Base-by-base conservation (phyloP, 2,113 vertebrate genomes). In the Tetrao urogallus region DNA sequence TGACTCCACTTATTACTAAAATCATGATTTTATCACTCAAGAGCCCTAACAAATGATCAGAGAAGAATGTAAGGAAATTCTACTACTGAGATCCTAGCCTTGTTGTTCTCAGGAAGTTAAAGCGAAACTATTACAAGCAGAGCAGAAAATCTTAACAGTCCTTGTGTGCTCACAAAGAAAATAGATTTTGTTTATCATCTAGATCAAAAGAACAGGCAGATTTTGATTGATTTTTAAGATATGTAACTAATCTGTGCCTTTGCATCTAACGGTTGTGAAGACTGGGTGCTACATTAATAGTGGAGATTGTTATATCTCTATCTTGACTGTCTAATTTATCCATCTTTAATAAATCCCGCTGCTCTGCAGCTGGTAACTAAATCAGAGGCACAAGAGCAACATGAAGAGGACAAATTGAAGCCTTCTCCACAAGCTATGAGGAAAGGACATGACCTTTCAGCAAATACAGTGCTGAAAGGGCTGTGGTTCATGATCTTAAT, bases 21-120 rank as follows among this genome's bases (percentile, higher is more conserved):
- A 91, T 47, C 54, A 24, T 36, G 34, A 83, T 91, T 94, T 97
- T 94, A 89, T 95, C 97, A 72, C 90, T 88, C 91, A 93, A 95
- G 94, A 86, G 56, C 78, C 34, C 61, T 76, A 57, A 89, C 54
- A 64, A 57, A 95, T 87, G 76, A 61, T 25, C 47, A 40, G 73
- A 82, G 67, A 95, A 76, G 84, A 94, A 94, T 92, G 78, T 54
- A 15, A 79, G 64, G 72, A 88, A 86, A 76, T 85, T 89, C 81
- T 75, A 19, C 36, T 82, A 72, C 36, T 7, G 34, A 65, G 76
- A 79, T 38, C 28, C 22, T 45, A 47, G 25, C 6, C 6, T 66
- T 70, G 30, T 43, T 90, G 8, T 67, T 92, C 74, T 36, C 10
- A 54, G 40, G 32, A 76, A 71, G 75, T 50, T 83, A 40, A 86